These are phyloP conservation scores for Scophthalmus maximus DNA, from an alignment of 2,113 vertebrate genomes.

Conservation along the genomic window DNA sequence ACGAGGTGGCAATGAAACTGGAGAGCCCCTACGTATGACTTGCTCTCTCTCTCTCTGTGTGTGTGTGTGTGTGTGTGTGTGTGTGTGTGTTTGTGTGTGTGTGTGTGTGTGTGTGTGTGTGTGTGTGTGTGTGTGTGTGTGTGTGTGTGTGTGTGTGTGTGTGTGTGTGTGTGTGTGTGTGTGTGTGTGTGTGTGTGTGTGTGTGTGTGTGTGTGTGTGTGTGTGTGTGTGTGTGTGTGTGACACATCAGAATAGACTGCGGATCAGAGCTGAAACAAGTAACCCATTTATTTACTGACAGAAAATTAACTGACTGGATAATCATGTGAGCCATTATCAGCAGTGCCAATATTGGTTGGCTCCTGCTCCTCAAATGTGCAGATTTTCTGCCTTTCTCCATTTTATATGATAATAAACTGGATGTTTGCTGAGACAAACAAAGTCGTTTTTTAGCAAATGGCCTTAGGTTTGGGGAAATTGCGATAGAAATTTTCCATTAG, in stretches of 20 bases:
- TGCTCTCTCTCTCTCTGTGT: neutral
- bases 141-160: neutral
- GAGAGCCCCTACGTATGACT: constrained; percentile 30
- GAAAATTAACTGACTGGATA: too few relatives aligned
- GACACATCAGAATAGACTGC: too few relatives aligned
- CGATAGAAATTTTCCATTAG: too few relatives aligned
- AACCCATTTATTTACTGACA: too few relatives aligned
- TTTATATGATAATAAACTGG: too few relatives aligned
- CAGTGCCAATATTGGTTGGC: too few relatives aligned
- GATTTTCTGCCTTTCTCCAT: too few relatives aligned
- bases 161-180: neutral
- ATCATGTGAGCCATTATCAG: too few relatives aligned
- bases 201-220: neutral
- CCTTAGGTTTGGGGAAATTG: too few relatives aligned
- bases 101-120: neutral
- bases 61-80: neutral
- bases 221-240: neutral
- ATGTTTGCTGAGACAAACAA: too few relatives aligned
- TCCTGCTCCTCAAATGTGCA: too few relatives aligned
- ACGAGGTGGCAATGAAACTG: constrained; percentile 57
- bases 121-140: neutral
- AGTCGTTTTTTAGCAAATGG: too few relatives aligned
- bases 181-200: neutral
- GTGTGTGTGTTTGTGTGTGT: neutral
- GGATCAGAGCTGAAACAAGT: neutral